phyloP scores from a whole-genome alignment of 2,797 vertebrate species.

The Cyclura pinguis region DNA sequence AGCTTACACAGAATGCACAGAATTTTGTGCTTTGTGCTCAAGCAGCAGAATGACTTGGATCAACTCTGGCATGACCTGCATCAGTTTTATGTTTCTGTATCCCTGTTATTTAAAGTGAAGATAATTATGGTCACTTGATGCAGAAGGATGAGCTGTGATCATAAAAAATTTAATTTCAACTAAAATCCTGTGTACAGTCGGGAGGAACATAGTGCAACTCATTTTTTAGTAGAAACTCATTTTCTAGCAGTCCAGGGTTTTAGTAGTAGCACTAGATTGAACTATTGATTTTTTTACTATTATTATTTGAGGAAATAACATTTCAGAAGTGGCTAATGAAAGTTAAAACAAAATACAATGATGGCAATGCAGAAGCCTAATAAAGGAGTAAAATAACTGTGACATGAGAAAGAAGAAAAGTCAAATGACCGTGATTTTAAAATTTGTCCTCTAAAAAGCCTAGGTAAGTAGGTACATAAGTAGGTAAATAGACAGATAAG shows the following conservation, averaged over 20 bases:
- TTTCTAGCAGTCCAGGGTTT: too few species aligned
- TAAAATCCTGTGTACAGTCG: not conserved
- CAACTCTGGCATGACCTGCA: too few species aligned
- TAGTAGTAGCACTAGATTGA: too few species aligned
- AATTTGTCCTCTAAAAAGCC: not conserved
- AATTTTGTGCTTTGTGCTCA: too few species aligned
- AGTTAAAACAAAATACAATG: not conserved
- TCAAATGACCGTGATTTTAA: not conserved
- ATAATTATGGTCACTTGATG: not conserved
- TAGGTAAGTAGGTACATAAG: too few species aligned
- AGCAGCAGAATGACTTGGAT: too few species aligned
- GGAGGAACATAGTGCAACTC: not conserved
- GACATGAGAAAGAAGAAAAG: not conserved
- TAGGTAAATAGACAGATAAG: too few species aligned
- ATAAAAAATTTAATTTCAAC: not conserved
- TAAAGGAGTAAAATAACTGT: not conserved
- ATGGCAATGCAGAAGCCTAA: not conserved
- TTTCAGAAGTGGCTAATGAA: not conserved
- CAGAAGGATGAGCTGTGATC: not conserved
- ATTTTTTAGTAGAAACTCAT: not conserved
- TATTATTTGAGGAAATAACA: not conserved
- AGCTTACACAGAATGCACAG: too few species aligned
- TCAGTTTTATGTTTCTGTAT: not conserved
- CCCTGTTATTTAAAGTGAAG: not conserved
- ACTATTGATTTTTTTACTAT: not conserved